phyloP scores from a whole-genome alignment of 2,888 invertebrate genomes.

The Limnephilus marmoratus region DNA sequence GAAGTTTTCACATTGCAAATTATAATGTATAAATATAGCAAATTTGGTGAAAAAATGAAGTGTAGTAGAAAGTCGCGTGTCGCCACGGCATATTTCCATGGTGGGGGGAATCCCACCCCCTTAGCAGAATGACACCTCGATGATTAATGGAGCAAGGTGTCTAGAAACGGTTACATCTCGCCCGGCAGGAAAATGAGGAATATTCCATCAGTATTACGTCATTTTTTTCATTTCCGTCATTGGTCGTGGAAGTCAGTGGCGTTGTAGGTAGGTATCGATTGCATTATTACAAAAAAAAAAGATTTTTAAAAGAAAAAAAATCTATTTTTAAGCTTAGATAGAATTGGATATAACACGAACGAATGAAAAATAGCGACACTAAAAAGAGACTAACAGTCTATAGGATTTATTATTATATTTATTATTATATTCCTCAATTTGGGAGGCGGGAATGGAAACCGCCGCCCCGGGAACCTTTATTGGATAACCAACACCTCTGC shows the following conservation, averaged over 20 bases:
- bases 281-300: neutral
- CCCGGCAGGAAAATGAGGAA: slow-evolving; percentile 52
- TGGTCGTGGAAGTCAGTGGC: neutral
- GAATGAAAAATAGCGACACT: too few relatives aligned
- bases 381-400: too few relatives aligned
- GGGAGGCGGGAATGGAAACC: too few relatives aligned
- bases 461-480: too few relatives aligned
- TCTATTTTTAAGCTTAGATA: too few relatives aligned
- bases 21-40: neutral
- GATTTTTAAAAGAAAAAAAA: too few relatives aligned
- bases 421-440: too few relatives aligned
- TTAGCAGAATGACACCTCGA: slow-evolving; percentile 57
- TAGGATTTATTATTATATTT: too few relatives aligned
- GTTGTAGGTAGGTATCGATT: neutral
- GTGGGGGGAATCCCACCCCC: neutral
- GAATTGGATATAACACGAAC: too few relatives aligned
- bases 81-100: neutral
- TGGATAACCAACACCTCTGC: too few relatives aligned
- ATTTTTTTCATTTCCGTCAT: slow-evolving; percentile 62
- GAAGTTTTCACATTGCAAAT: too few relatives aligned
- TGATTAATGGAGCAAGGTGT: slow-evolving; percentile 62
- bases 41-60: neutral
- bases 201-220: slow-evolving; percentile 59
- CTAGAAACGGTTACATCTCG: slow-evolving; percentile 52
- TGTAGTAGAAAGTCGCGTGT: slow-evolving; percentile 6